Evolutionary conservation across 2,888 invertebrate genomes (phyloP), one percentile per base, ranked within the genome.

Genomic region (Tetanocera ferruginea): DNA sequence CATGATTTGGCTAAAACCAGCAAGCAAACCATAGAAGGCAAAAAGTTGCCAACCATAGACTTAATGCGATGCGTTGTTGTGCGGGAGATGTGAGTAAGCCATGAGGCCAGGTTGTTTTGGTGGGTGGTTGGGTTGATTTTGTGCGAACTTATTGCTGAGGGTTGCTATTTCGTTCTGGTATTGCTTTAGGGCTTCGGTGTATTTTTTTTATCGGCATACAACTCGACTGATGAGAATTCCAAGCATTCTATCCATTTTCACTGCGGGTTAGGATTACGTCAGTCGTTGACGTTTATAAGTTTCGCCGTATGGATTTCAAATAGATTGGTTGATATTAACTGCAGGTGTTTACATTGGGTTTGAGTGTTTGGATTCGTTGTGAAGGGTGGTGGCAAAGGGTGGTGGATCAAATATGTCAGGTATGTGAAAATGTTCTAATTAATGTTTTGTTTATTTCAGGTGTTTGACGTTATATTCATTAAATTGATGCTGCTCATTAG

Each of bases 1-100:
- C 88, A 88, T 88, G 88, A 87, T 86, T 80, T 80, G 78, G 19
- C 70, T 52, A 73, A 81, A 77, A 73, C 70, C 77, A 77, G 69
- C 76, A 75, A 76, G 28, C 43, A 60, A 19, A n/a, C 19, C 62
- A 55, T 19, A 23, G 23, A 73, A 49, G 19, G 31, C 51, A 74
- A 72, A 57, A 37, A 25, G 72, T 57, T 66, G 60, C 60, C 25
- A 60, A 43, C 43, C 43, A 43, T 43, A 5, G 37, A 37, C 37
- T 37, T 6, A 8, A 37, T 37, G 37, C 37, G 19, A 19, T 55
- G 23, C 19, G 23, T n/a, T 49, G 14, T 9, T n/a, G n/a, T 23
- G 23, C n/a, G 55, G 52, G n/a, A 52, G 23, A 19, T 2, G 55
- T 19, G 9, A 9, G n/a, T 6, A 52, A 52, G 52, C 5, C 3